Base-by-base conservation (phyloP, 2,113 vertebrate species). In the Pteruthius melanotis region DNA sequence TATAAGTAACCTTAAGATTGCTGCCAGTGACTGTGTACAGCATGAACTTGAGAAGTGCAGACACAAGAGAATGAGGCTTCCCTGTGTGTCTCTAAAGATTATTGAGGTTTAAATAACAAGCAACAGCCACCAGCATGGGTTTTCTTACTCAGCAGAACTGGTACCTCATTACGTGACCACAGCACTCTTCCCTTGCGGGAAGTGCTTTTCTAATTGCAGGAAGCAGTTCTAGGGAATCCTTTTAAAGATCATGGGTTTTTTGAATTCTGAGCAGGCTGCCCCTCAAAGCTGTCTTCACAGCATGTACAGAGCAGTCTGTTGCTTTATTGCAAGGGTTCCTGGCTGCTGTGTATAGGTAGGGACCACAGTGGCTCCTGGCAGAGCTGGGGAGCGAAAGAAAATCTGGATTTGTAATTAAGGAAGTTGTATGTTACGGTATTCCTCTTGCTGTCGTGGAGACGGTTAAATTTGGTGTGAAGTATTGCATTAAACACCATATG, bases 121-220 rank as follows among this genome's bases (percentile, higher is more conserved):
- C 28, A 50, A 1, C n/a, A 84, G 24, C 44, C 37, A 40, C 19
- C 79, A 77, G 28, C 28, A 3, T 82, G 70, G 24, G 1, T 50
- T 85, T 88, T 75, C 85, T 88, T 75, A 30, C 27, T 76, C 18
- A 49, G 28, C 70, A 82, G 53, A 83, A 45, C 13, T 79, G 70
- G 57, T 72, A 1, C 24, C 10, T 77, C 31, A 9, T n/a, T 86
- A n/a, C 1, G 4, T 88, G 83, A 65, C 45, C 80, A 27, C 63
- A 65, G 54, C 35, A 2, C 33, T 47, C 27, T 13, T 85, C 18
- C 65, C 7, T 1, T 24, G 53, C 0, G 0, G 74, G 33, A 74
- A 17, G 28, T 37, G 24, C 57, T 78, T 68, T 75, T 42, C 57
- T 77, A 3, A 19, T 42, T 86, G 66, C 49, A 76, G 57, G 63